Base-by-base conservation (phyloP, 2,888 invertebrate genomes). In the Acleris sparsana region DNA sequence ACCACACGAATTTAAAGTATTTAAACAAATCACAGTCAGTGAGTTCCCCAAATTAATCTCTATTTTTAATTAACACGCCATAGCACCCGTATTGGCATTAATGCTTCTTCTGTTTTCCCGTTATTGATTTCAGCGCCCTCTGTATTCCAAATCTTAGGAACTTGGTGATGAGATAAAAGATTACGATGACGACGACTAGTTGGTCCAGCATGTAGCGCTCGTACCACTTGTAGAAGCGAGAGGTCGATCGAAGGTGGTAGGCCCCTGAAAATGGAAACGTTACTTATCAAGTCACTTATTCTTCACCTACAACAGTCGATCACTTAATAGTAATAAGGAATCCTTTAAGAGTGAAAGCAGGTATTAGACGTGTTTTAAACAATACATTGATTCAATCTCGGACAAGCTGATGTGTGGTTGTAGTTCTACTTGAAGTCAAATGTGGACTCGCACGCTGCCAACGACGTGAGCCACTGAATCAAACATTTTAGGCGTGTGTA, bases 131-230 rank as follows among this genome's bases (percentile, higher is more conserved):
- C 20, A 60, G 49, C 55, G 60, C 65, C 51, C 9, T 61, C 55
- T 61, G 39, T 4, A 73, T 9, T 0, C 68, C 17, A n/a, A 61
- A 73, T 61, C 68, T 75, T 5, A 77, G 4, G 6, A 75, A 4
- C 16, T 55, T 16, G 2, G 66, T 70, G 11, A 77, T 6, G 4
- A 73, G 1, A 6, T 68, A 62, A 1, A 80, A 17, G 0, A 73
- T 55, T 1, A 68, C 17, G 0, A 77, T 1, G 0, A 80, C n/a
- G 1, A 76, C 55, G 0, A 75, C 80, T 0, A 79, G 11, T 49
- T 80, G 80, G 52, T 86, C 86, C n/a, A 86, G 58, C 81, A 85
- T 79, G 77, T 80, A 78, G 0, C 80, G 69, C 55, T 84, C 73
- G 64, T 85, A 85, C 82, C 84, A 86, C 11, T 74, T 39, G 77